Percentiles rank a stretch among this genome's conserved stretches.
phyloP scores from a whole-genome alignment of 2,113 vertebrate genomes.

The Sinocyclocheilus grahami region DNA sequence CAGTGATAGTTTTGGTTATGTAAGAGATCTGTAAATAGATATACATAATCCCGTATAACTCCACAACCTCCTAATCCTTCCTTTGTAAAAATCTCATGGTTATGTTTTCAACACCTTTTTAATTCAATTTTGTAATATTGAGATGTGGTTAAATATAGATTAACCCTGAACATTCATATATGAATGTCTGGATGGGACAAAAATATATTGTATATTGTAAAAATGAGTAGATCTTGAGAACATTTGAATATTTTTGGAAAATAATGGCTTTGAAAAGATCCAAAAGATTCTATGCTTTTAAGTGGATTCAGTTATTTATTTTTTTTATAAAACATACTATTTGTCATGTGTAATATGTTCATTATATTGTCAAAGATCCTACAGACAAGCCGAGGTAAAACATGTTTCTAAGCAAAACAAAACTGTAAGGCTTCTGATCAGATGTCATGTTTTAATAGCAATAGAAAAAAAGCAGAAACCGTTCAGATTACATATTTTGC shows the following conservation, averaged over 20 bases:
- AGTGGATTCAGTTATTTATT: background rate
- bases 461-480: constrained; percentile 26
- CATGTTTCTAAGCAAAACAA: background rate
- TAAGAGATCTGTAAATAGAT: constrained; percentile 23
- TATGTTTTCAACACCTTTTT: background rate
- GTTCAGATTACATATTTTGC: background rate
- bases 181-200: background rate
- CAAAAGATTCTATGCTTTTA: background rate
- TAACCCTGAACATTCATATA: background rate
- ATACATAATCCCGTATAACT: background rate
- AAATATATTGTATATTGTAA: background rate
- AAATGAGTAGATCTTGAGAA: background rate
- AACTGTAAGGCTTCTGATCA: constrained; percentile 14
- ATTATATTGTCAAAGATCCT: background rate
- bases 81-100: background rate
- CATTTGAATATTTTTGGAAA: constrained; percentile 7
- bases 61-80: background rate
- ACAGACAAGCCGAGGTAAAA: background rate
- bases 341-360: background rate
- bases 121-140: background rate
- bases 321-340: constrained; percentile 2
- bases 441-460: constrained; percentile 49
- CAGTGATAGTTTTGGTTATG: background rate
- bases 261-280: background rate
- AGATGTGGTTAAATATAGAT: constrained; percentile 11